phyloP scores from a whole-genome alignment of 53 echinoderm and acorn worm genomes.

The Crossaster papposus region DNA sequence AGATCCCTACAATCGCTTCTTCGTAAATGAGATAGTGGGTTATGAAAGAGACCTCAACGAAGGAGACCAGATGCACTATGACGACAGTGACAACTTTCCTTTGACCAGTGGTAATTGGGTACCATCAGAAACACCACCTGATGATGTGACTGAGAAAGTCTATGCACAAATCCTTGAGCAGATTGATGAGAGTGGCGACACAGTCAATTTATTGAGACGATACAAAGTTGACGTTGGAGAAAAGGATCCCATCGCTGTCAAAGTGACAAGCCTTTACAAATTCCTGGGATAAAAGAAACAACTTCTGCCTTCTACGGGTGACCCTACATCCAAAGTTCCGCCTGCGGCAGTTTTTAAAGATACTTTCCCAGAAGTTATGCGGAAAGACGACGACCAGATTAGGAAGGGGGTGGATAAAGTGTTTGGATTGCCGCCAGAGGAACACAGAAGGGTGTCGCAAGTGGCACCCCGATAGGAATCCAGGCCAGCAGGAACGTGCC shows the following conservation, averaged over 20 bases:
- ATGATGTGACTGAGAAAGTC: slow-evolving; percentile 24
- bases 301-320: slow-evolving; percentile 2
- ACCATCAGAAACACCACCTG: neutral
- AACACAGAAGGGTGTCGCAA: slow-evolving; percentile 59
- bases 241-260: slow-evolving; percentile 40
- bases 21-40: slow-evolving; percentile 67
- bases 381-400: slow-evolving; percentile 33
- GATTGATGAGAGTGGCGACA: neutral
- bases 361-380: slow-evolving; percentile 8
- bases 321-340: slow-evolving; percentile 13
- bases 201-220: neutral
- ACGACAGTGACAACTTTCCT: neutral
- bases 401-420: slow-evolving; percentile 43
- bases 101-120: neutral
- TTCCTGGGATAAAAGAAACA: slow-evolving; percentile 27
- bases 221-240: slow-evolving; percentile 56
- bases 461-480: slow-evolving; percentile 85
- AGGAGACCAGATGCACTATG: too few relatives aligned
- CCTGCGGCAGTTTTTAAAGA: neutral
- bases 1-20: slow-evolving; percentile 71
- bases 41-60: slow-evolving; percentile 40
- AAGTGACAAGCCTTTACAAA: slow-evolving; percentile 42
- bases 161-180: slow-evolving; percentile 56
- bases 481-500: slow-evolving; percentile 49
- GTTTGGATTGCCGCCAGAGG: slow-evolving; percentile 55